Conservation (phyloP, 2,888 invertebrate species). For the Mythimna impura region DNA sequence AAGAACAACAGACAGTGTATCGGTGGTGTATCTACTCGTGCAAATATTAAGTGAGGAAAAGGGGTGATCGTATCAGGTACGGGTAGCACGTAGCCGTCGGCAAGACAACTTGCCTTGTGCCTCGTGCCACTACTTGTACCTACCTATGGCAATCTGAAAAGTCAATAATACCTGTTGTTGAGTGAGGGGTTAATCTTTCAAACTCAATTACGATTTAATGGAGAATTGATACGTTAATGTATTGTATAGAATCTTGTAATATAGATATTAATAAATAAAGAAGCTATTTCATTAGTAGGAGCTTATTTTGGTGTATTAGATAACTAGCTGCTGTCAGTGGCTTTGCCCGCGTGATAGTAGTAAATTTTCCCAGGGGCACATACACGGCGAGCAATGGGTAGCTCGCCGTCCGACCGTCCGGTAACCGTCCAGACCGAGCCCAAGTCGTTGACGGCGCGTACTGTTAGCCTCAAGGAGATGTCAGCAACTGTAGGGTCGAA, state of each 20-base stretch:
- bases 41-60: conserved; percentile 56
- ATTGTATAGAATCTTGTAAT: conserved; percentile 9
- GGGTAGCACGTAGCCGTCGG: conserved; percentile 47
- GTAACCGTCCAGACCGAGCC: no score
- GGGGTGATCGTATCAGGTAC: conserved; percentile 62
- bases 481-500: no score
- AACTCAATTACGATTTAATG: conserved; percentile 26
- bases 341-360: no score
- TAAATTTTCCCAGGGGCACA: no score
- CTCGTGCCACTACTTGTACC: conserved; percentile 33
- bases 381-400: no score
- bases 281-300: neutral
- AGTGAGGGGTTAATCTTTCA: conserved; percentile 48
- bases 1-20: conserved; percentile 52
- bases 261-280: neutral
- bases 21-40: conserved; percentile 52
- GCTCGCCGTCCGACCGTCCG: no score
- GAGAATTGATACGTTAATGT: conserved; percentile 7
- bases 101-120: conserved; percentile 37
- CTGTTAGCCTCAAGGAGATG: no score
- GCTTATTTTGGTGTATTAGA: neutral
- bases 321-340: neutral
- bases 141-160: conserved; percentile 19
- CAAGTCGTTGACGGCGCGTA: no score
- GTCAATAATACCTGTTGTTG: conserved; percentile 41